Conservation (phyloP, 1,140 invertebrate species). For the Mya arenaria region DNA sequence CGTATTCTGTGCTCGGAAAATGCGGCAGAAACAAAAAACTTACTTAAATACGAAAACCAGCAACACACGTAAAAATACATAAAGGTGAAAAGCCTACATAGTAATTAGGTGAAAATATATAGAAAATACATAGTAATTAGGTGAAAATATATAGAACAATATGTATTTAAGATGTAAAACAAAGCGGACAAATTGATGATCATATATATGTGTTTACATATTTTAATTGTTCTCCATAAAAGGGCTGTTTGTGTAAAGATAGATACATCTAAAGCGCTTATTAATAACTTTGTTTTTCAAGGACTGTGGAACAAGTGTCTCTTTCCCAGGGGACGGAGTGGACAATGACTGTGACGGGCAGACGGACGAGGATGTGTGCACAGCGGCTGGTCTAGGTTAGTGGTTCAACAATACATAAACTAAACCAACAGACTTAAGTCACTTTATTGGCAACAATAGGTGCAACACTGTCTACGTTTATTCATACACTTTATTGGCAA, state of each 20-base stretch:
- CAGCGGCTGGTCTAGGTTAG: conserved; percentile 9
- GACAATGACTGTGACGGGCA: conserved; percentile 41
- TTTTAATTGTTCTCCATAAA: background rate
- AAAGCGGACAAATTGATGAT: background rate
- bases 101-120: too few relatives aligned
- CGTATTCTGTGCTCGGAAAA: too few relatives aligned
- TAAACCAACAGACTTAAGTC: too few relatives aligned
- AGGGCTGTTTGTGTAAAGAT: background rate
- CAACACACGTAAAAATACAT: too few relatives aligned
- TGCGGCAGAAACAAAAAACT: too few relatives aligned
- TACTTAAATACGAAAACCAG: too few relatives aligned
- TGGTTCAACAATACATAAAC: too few relatives aligned
- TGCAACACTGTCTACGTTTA: too few relatives aligned
- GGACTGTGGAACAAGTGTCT: conserved; percentile 25
- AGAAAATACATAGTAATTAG: background rate
- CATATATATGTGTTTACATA: background rate
- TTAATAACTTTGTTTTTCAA: too few relatives aligned
- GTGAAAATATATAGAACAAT: background rate
- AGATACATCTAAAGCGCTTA: background rate
- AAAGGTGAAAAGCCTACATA: too few relatives aligned
- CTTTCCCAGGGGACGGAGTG: conserved; percentile 7
- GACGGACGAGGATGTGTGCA: conserved; percentile 30
- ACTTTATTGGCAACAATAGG: too few relatives aligned
- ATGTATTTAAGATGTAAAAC: background rate
- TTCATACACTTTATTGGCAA: too few relatives aligned